Percentiles rank a stretch among this genome's conserved stretches.
phyloP scores from a whole-genome alignment of 2,888 invertebrate species.

The Clivina fossor region DNA sequence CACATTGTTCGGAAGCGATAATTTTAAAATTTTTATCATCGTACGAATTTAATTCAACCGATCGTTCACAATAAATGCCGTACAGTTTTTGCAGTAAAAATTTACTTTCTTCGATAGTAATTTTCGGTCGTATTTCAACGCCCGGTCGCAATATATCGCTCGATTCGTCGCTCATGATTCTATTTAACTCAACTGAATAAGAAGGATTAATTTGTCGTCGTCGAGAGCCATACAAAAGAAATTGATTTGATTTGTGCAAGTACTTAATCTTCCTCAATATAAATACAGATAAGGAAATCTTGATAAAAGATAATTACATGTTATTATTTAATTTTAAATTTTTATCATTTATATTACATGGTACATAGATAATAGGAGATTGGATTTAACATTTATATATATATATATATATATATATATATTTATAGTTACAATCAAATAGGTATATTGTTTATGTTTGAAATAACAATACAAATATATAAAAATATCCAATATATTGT shows the following conservation, averaged over 20 bases:
- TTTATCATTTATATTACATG: too few relatives aligned
- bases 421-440: too few relatives aligned
- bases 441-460: too few relatives aligned
- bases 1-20: constrained; percentile 59
- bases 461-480: too few relatives aligned
- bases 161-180: constrained; percentile 5
- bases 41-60: constrained; percentile 70
- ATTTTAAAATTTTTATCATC: constrained; percentile 79
- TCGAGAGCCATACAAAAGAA: not conserved
- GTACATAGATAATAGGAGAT: too few relatives aligned
- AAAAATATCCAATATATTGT: too few relatives aligned
- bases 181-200: constrained; percentile 21
- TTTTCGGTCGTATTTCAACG: constrained; percentile 59
- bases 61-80: constrained; percentile 60
- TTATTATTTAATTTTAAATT: too few relatives aligned
- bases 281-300: constrained; percentile 25
- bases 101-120: constrained; percentile 58
- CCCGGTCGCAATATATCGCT: constrained; percentile 10
- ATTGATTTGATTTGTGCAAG: constrained; percentile 4
- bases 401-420: too few relatives aligned
- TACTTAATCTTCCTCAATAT: constrained; percentile 8
- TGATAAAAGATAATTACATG: constrained; percentile 5
- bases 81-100: constrained; percentile 62
- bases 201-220: not conserved
- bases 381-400: too few relatives aligned